phyloP scores from a whole-genome alignment of 1,140 invertebrate species.

The Oncopodura yosiiana region DNA sequence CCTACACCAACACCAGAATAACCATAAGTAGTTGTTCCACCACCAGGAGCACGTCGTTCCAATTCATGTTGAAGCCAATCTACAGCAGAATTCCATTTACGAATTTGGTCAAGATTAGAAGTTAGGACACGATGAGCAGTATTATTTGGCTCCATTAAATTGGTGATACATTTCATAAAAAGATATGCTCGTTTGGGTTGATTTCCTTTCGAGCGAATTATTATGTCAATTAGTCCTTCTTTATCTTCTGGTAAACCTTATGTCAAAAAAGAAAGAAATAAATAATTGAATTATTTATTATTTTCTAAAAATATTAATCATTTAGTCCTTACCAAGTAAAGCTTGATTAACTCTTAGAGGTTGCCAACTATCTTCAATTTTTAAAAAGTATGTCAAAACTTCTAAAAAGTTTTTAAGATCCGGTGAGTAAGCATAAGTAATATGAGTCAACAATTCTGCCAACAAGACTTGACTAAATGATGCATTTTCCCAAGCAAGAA shows the following conservation, averaged over 20 bases:
- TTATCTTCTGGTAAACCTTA: constrained; percentile 75
- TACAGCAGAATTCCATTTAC: constrained; percentile 78
- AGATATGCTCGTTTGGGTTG: constrained; percentile 95
- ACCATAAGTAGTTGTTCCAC: constrained; percentile 40
- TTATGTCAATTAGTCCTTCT: constrained; percentile 87
- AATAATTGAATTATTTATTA: constrained; percentile 4
- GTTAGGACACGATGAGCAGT: constrained; percentile 63
- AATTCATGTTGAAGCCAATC: constrained; percentile 93
- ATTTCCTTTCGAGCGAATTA: constrained; percentile 79
- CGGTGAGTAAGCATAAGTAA: constrained; percentile 88
- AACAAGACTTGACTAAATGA: constrained; percentile 79
- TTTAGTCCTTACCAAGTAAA: constrained; percentile 55
- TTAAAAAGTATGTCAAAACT: constrained; percentile 70
- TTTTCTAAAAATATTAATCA: background rate
- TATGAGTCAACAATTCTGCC: constrained; percentile 83
- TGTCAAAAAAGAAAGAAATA: constrained; percentile 9
- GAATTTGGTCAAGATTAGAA: constrained; percentile 61
- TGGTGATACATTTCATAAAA: constrained; percentile 90
- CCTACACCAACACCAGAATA: too few relatives aligned
- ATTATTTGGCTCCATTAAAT: constrained; percentile 73
- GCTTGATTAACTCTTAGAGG: constrained; percentile 83
- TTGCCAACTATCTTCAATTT: constrained; percentile 93
- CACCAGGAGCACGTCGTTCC: constrained; percentile 49
- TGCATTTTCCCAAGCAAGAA: constrained; percentile 93
- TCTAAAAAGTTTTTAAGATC: constrained; percentile 87